phyloP scores from a whole-genome alignment of 2,888 invertebrate species.

The Hydriomena furcata region DNA sequence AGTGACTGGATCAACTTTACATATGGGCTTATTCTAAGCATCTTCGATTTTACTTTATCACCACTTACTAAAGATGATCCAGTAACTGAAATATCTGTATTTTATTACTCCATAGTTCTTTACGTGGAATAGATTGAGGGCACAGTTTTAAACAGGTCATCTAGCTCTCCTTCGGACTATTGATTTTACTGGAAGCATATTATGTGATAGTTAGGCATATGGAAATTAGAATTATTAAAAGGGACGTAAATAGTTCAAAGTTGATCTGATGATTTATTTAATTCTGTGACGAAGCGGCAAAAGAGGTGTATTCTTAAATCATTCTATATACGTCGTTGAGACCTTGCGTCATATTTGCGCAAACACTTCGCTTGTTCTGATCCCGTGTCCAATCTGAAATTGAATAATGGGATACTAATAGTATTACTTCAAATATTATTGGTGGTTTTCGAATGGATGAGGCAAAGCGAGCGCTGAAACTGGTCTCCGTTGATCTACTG shows the following conservation, averaged over 20 bases:
- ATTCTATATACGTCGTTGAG: conserved; percentile 46
- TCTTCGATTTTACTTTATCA: too few species aligned
- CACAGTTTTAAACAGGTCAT: conserved; percentile 36
- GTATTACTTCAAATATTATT: conserved; percentile 3
- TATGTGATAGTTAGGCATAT: conserved; percentile 11
- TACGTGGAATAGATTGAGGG: conserved; percentile 29
- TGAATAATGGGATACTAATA: conserved; percentile 15
- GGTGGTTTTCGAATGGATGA: conserved; percentile 38
- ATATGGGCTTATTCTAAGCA: conserved; percentile 22
- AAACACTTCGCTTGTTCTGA: conserved; percentile 39
- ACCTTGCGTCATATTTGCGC: conserved; percentile 38
- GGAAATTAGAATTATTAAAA: background rate
- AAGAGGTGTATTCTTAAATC: conserved; percentile 38
- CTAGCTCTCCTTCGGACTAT: conserved; percentile 35
- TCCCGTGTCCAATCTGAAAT: conserved; percentile 43
- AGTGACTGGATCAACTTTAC: conserved; percentile 56
- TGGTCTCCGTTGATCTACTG: conserved; percentile 74
- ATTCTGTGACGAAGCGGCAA: conserved; percentile 35
- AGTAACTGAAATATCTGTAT: conserved; percentile 40
- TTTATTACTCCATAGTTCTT: conserved; percentile 26
- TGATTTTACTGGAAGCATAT: conserved; percentile 4
- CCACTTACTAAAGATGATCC: conserved; percentile 47
- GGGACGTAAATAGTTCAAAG: conserved; percentile 18
- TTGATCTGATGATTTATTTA: conserved; percentile 36
- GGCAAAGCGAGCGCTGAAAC: conserved; percentile 51